Evolutionary conservation across 2,888 invertebrate species (phyloP).

Genomic region (Melikaiella ostensackeni): DNA sequence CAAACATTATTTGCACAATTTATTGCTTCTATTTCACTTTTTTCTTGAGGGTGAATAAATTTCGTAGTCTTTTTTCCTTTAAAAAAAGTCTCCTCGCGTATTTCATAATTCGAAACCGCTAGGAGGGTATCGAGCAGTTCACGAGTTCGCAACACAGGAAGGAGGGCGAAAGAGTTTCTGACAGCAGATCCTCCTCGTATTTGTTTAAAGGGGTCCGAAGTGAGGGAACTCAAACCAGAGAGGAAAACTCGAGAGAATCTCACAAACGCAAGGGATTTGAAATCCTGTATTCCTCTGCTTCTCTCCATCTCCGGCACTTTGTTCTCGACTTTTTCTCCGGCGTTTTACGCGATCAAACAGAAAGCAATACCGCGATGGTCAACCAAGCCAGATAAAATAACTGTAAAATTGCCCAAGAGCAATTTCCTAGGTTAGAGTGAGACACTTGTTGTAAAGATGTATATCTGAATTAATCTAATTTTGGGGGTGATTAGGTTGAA

Average conservation of each 20-base stretch:
- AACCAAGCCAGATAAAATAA: slow-evolving; percentile 33
- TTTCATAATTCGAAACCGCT: slow-evolving; percentile 29
- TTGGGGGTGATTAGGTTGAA: no score
- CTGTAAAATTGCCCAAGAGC: slow-evolving; percentile 45
- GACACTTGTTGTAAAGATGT: no score
- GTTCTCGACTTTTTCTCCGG: slow-evolving; percentile 28
- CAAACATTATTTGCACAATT: background rate
- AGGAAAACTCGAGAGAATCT: slow-evolving; percentile 52
- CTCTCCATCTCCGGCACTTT: slow-evolving; percentile 43
- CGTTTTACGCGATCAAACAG: slow-evolving; percentile 16
- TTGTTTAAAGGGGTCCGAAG: slow-evolving; percentile 59
- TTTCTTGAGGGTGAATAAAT: slow-evolving; percentile 25
- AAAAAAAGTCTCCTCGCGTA: slow-evolving; percentile 24
- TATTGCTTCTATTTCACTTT: slow-evolving; percentile 5
- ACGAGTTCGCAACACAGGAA: slow-evolving; percentile 31
- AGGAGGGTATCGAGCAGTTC: slow-evolving; percentile 20
- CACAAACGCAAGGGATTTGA: slow-evolving; percentile 42
- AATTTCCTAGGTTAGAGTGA: slow-evolving; percentile 15
- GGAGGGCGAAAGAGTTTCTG: slow-evolving; percentile 45
- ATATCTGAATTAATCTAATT: no score
- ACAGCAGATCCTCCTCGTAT: slow-evolving; percentile 62
- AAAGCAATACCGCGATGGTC: slow-evolving; percentile 20
- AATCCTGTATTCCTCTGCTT: slow-evolving; percentile 60
- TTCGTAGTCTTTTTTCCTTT: slow-evolving; percentile 28
- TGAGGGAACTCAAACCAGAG: slow-evolving; percentile 48